phyloP scores from a whole-genome alignment of 2,113 vertebrate species.

The Erythrocercus mccallii region DNA sequence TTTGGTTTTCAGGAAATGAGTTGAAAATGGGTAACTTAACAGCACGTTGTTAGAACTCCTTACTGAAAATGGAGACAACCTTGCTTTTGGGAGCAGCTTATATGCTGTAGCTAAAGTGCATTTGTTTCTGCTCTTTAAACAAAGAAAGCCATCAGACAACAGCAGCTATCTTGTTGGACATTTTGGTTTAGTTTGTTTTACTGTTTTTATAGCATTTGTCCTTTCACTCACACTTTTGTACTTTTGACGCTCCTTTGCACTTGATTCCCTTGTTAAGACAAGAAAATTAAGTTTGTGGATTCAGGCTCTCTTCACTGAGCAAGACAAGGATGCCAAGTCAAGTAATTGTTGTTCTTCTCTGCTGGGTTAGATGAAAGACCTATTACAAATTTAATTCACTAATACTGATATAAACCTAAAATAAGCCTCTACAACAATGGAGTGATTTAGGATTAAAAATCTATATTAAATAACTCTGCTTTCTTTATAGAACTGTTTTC shows the following conservation, averaged over 20 bases:
- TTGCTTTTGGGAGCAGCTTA: neutral
- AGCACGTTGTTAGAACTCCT: neutral
- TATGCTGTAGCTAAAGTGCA: neutral
- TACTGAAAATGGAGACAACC: neutral
- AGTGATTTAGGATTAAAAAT: neutral
- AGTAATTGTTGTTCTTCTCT: neutral
- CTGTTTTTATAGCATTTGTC: neutral
- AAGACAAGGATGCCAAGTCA: neutral
- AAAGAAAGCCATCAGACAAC: neutral
- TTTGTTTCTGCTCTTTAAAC: neutral
- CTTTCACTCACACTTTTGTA: neutral
- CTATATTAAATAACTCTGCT: neutral
- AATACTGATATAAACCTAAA: neutral
- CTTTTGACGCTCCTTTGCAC: neutral
- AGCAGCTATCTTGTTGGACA: neutral
- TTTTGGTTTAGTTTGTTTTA: neutral
- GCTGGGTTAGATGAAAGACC: neutral
- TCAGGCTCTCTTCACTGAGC: neutral
- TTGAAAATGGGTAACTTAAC: slow-evolving; percentile 13
- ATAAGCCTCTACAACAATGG: neutral
- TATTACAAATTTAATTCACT: neutral
- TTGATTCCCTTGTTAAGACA: neutral
- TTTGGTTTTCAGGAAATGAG: slow-evolving; percentile 23
- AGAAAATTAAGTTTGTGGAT: neutral
- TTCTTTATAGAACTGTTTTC: neutral